These are phyloP conservation scores for Oreortyx pictus DNA, from an alignment of 2,797 vertebrate genomes.

Conservation along the genomic window DNA sequence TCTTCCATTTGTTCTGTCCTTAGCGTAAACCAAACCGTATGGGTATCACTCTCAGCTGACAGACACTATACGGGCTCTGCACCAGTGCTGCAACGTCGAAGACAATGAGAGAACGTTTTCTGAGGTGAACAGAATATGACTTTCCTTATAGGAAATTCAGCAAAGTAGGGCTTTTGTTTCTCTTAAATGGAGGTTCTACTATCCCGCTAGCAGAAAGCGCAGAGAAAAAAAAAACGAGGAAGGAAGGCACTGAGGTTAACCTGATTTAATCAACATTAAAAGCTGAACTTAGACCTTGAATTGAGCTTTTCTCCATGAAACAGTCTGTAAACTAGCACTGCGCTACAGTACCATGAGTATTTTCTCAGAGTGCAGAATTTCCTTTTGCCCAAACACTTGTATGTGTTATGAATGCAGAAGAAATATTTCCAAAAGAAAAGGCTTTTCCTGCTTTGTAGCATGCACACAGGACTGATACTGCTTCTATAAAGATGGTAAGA, in stretches of 20 bases:
- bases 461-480: neutral
- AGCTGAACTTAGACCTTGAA: slow-evolving; percentile 11
- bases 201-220: neutral
- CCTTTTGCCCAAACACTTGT: rapidly evolving
- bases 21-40: neutral
- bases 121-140: neutral
- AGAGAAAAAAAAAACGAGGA: neutral
- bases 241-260: neutral
- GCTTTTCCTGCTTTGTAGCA: neutral
- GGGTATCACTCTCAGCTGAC: neutral
- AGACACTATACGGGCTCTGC: neutral
- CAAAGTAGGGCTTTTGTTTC: neutral
- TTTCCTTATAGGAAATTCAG: neutral
- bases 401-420: neutral
- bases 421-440: neutral
- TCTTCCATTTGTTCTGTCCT: neutral
- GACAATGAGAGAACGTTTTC: neutral
- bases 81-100: neutral
- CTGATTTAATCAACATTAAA: slow-evolving; percentile 24
- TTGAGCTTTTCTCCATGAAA: neutral
- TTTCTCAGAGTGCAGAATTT: neutral
- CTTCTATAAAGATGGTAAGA: neutral
- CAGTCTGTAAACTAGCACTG: neutral
- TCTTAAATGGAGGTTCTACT: neutral
- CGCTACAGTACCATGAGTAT: neutral